phyloP scores from a whole-genome alignment of 2,797 vertebrate species.

The Rhinichthys osculus region DNA sequence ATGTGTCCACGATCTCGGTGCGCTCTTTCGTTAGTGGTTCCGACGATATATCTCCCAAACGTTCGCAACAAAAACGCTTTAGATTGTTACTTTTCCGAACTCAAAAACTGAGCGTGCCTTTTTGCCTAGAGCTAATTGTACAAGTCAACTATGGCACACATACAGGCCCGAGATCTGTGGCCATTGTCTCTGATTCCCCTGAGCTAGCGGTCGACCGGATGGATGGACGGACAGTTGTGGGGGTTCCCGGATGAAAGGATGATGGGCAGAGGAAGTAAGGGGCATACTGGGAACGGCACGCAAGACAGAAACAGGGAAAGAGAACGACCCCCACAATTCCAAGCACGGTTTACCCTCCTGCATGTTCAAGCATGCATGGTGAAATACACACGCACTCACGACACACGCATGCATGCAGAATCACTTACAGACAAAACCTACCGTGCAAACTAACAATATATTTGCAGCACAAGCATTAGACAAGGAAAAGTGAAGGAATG shows the following conservation, averaged over 20 bases:
- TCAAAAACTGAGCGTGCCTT: not conserved
- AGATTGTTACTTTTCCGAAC: not conserved
- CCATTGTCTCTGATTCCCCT: constrained; percentile 59
- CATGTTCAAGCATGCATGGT: constrained; percentile 50
- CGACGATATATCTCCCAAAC: not conserved
- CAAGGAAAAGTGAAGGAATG: constrained; percentile 2
- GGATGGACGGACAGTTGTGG: constrained; percentile 57
- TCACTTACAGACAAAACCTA: not conserved
- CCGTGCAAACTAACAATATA: not conserved
- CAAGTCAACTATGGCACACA: constrained; percentile 14
- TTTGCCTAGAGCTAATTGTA: not conserved
- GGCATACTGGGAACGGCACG: not conserved
- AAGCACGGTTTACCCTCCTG: constrained; percentile 24
- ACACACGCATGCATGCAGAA: constrained; percentile 20
- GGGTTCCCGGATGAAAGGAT: constrained; percentile 72
- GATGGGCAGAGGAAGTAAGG: constrained; percentile 44
- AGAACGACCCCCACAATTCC: constrained; percentile 27
- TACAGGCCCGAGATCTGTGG: constrained; percentile 47
- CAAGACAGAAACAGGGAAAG: not conserved
- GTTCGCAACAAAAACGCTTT: not conserved
- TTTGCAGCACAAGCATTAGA: not conserved
- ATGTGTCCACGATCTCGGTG: not conserved
- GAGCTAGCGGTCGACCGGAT: constrained; percentile 50
- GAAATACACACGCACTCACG: not conserved
- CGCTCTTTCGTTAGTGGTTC: not conserved